A percentile compares a stretch with the other conserved stretches of the same genome.
These are phyloP conservation scores for Poecilia latipinna DNA, from an alignment of 2,113 vertebrate species.

Conservation along the genomic window DNA sequence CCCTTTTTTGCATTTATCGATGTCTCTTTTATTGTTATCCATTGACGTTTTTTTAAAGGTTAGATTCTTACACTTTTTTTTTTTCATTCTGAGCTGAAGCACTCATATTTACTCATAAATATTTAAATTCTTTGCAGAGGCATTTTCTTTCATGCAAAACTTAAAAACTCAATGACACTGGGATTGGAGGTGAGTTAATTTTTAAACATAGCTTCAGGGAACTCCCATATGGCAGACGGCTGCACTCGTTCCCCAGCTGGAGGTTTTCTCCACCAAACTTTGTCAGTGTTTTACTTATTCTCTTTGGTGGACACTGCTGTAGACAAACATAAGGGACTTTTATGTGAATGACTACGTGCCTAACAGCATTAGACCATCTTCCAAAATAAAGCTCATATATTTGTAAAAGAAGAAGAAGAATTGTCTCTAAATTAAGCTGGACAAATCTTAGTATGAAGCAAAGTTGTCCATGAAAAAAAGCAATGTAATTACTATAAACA, in stretches of 20 bases:
- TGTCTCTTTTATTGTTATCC: neutral
- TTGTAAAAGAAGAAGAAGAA: neutral
- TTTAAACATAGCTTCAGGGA: slow-evolving; percentile 36
- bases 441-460: too few relatives aligned
- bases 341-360: neutral
- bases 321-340: neutral
- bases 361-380: neutral
- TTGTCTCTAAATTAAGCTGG: neutral
- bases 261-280: neutral
- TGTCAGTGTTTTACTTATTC: neutral
- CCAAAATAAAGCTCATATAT: neutral
- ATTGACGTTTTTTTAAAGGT: neutral
- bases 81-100: slow-evolving; percentile 1
- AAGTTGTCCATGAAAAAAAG: too few relatives aligned
- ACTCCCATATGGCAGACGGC: neutral
- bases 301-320: neutral
- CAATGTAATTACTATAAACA: too few relatives aligned
- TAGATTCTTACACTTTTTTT: neutral
- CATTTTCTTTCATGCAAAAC: neutral
- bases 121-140: slow-evolving; percentile 6
- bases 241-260: slow-evolving; percentile 8
- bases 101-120: slow-evolving; percentile 18
- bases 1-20: neutral
- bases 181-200: slow-evolving; percentile 12
- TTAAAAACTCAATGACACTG: slow-evolving; percentile 18